Percentiles rank a stretch among this genome's conserved stretches.
Evolutionary conservation across 2,888 invertebrate genomes (phyloP).

Genomic region (Tipula helvola): DNA sequence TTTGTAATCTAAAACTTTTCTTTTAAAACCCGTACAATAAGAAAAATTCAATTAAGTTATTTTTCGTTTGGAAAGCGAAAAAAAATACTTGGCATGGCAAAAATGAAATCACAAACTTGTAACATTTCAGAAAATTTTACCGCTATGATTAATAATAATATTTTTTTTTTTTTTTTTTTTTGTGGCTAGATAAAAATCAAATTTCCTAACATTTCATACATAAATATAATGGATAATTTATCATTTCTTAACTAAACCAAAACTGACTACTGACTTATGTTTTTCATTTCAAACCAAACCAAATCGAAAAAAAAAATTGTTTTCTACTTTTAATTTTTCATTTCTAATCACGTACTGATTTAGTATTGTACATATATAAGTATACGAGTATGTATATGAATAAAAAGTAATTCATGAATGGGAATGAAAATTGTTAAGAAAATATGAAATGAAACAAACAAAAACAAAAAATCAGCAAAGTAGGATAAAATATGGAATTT

Average conservation of each 20-base stretch:
- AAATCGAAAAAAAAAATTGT: not conserved
- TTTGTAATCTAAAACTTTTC: not conserved
- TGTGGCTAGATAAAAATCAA: not conserved
- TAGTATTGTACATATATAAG: not conserved
- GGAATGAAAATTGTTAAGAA: not conserved
- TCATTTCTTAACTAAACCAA: not conserved
- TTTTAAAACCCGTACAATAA: not conserved
- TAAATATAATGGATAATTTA: not conserved
- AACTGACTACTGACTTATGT: conserved; percentile 4
- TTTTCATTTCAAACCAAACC: not conserved
- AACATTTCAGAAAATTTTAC: not conserved
- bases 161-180: not conserved
- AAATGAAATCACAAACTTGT: not conserved
- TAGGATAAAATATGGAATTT: not conserved
- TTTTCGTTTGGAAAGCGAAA: not conserved
- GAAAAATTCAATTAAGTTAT: not conserved
- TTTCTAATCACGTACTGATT: conserved; percentile 4
- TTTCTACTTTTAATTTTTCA: not conserved
- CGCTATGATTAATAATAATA: not conserved
- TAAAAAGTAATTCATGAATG: not conserved
- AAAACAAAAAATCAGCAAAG: not conserved
- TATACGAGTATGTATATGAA: not conserved
- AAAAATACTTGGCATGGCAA: not conserved
- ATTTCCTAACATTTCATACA: not conserved
- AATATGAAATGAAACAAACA: not conserved